A percentile compares a stretch with the other conserved stretches of the same genome.
Conservation (phyloP, 2,797 vertebrate genomes). For the Macroramphosus scolopax region DNA sequence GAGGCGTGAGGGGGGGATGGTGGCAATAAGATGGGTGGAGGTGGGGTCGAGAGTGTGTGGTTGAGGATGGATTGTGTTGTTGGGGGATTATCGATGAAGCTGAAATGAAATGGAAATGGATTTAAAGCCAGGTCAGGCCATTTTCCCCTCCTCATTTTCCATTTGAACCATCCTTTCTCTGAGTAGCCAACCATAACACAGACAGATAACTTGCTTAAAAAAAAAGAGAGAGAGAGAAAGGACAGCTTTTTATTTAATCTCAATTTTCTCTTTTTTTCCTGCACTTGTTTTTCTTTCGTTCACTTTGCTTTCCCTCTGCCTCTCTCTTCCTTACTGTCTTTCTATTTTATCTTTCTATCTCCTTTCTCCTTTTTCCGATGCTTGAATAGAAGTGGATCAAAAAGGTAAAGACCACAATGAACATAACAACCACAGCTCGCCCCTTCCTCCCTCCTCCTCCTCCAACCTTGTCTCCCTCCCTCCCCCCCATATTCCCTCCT, state of each 20-base stretch:
- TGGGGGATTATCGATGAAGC: conserved; percentile 69
- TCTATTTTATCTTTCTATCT: conserved; percentile 86
- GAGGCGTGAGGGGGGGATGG: conserved; percentile 31
- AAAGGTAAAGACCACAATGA: conserved; percentile 96
- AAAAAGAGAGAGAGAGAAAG: conserved; percentile 70
- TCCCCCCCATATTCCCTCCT: conserved; percentile 73
- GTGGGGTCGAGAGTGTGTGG: conserved; percentile 67
- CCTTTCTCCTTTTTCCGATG: conserved; percentile 91
- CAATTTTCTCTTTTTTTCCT: conserved; percentile 93
- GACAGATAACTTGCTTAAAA: conserved; percentile 77
- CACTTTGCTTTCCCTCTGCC: conserved; percentile 82
- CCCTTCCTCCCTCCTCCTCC: conserved; percentile 68
- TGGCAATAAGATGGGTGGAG: conserved; percentile 50
- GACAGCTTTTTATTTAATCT: conserved; percentile 93
- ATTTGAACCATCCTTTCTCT: conserved; percentile 78
- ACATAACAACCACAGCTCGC: conserved; percentile 87
- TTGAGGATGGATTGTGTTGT: conserved; percentile 66
- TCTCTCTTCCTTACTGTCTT: conserved; percentile 78
- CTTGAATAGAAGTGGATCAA: conserved; percentile 99
- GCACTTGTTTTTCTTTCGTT: conserved; percentile 92
- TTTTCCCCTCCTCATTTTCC: conserved; percentile 78
- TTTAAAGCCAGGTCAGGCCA: conserved; percentile 74
- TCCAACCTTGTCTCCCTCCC: conserved; percentile 62
- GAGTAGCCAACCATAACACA: conserved; percentile 73
- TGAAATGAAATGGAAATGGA: conserved; percentile 72